Evolutionary conservation across 2,113 vertebrate species (phyloP).

Genomic region (Odontesthes bonariensis): DNA sequence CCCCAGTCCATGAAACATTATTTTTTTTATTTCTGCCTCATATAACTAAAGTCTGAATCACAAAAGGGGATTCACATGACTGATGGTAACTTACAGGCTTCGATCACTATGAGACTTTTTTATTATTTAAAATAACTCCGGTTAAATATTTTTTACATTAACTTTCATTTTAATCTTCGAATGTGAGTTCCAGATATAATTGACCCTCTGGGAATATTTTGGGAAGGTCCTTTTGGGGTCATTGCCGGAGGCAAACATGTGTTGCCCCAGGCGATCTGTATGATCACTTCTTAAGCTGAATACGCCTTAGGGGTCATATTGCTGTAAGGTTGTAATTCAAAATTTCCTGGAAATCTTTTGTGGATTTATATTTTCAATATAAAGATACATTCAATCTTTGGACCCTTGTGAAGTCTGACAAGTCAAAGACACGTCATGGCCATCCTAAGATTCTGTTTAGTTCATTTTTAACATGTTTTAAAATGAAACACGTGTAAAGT

Average conservation of each 20-base stretch:
- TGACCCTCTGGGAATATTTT: slow-evolving; percentile 55
- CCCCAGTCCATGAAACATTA: too few species aligned
- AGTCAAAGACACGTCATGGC: not conserved
- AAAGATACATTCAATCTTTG: slow-evolving; percentile 4
- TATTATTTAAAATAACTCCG: slow-evolving; percentile 5
- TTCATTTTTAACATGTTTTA: not conserved
- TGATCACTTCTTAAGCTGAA: slow-evolving; percentile 50
- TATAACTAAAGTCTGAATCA: slow-evolving; percentile 11
- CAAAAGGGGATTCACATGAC: slow-evolving; percentile 15
- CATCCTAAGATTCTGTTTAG: not conserved
- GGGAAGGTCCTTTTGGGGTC: slow-evolving; percentile 42
- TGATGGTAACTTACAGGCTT: slow-evolving; percentile 22
- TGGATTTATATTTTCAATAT: not conserved
- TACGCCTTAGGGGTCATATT: slow-evolving; percentile 25
- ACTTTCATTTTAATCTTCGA: slow-evolving; percentile 12
- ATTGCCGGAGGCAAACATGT: slow-evolving; percentile 60
- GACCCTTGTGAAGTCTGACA: not conserved
- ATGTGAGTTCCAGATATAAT: slow-evolving; percentile 38
- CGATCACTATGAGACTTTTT: slow-evolving; percentile 1
- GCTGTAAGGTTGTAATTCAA: not conserved
- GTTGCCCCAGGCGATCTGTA: slow-evolving; percentile 39
- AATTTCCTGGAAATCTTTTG: not conserved
- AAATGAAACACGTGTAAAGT: slow-evolving; percentile 5
- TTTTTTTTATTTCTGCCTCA: not conserved
- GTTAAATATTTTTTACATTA: slow-evolving; percentile 21